Conservation (phyloP, 2,888 invertebrate species). For the Horisme vitalbata region DNA sequence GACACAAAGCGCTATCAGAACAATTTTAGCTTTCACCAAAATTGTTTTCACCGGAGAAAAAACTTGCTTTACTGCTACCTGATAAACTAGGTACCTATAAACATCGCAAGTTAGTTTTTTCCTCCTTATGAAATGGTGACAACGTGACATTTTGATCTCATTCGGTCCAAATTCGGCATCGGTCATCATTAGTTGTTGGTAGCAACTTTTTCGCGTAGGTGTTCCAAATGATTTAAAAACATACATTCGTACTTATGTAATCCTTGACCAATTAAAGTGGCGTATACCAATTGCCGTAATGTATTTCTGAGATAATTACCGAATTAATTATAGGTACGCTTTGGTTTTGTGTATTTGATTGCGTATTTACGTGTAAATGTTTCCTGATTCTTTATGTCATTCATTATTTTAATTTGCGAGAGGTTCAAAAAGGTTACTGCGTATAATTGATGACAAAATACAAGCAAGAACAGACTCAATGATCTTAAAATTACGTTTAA, state of each 20-base stretch:
- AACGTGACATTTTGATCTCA: too few species aligned
- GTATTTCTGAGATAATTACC: slow-evolving; percentile 28
- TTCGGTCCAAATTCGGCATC: slow-evolving; percentile 7
- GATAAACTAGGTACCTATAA: too few species aligned
- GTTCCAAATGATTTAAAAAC: slow-evolving; percentile 30
- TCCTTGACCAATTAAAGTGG: slow-evolving; percentile 28
- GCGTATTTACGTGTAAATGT: slow-evolving; percentile 12
- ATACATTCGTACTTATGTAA: slow-evolving; percentile 30
- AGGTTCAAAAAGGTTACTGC: neutral
- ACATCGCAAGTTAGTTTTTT: too few species aligned
- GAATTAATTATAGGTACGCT: slow-evolving; percentile 24
- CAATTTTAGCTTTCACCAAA: too few species aligned
- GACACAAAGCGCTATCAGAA: too few species aligned
- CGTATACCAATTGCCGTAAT: slow-evolving; percentile 25
- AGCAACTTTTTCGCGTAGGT: slow-evolving; percentile 26
- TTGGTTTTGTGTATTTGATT: slow-evolving; percentile 21
- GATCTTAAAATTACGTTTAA: too few species aligned
- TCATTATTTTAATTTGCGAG: slow-evolving; percentile 1
- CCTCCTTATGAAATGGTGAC: too few species aligned
- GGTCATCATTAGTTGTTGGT: slow-evolving; percentile 9
- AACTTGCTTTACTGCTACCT: too few species aligned
- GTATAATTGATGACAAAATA: too few species aligned
- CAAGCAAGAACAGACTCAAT: too few species aligned
- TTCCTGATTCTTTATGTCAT: slow-evolving; percentile 10
- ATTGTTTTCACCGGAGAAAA: too few species aligned